Evolutionary conservation across 2,113 vertebrate genomes (phyloP), one percentile per base, ranked within the genome.

Genomic region (Raja brachyura): DNA sequence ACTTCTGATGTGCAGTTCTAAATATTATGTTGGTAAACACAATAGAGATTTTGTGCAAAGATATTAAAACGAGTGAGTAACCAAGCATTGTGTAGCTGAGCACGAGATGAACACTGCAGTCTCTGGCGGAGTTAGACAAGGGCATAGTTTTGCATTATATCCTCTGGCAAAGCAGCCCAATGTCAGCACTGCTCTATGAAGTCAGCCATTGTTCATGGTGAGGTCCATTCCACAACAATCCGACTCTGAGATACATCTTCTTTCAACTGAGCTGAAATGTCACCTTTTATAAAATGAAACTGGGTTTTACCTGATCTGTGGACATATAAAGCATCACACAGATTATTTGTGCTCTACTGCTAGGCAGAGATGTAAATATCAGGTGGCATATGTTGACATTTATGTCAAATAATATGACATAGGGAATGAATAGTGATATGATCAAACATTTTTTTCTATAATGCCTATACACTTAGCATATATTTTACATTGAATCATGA

Each of bases 371-470:
- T 83, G 22, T 83, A 56, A 83, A 83, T 54, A 83, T 83, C 48
- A 83, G 20, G 56, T 83, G 79, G 11, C 22, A 59, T 59, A 59
- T 83, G 22, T 59, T 83, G 48, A 83, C 48, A 83, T 83, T 83
- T 83, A 56, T 83, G 79, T 83, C 79, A 83, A 83, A 56, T 83
- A 83, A 83, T 83, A 59, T 22, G 79, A 83, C 20, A 83, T 83
- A 8, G 9, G 78, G 79, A 83, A 59, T 83, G 79, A 10, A 25
- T 48, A 11, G 9, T 28, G 20, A 83, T 56, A 59, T 56, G 79
- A 83, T 59, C 48, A 83, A 83, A 83, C 79, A 83, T 83, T 56
- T 83, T 56, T 83, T 83, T 83, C 79, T 83, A 28, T 56, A 54
- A 59, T 56, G 20, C 56, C 9, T 28, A 59, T 83, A 59, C 22